Conservation (phyloP, 2,113 vertebrate genomes). For the Tachysurus vachellii region DNA sequence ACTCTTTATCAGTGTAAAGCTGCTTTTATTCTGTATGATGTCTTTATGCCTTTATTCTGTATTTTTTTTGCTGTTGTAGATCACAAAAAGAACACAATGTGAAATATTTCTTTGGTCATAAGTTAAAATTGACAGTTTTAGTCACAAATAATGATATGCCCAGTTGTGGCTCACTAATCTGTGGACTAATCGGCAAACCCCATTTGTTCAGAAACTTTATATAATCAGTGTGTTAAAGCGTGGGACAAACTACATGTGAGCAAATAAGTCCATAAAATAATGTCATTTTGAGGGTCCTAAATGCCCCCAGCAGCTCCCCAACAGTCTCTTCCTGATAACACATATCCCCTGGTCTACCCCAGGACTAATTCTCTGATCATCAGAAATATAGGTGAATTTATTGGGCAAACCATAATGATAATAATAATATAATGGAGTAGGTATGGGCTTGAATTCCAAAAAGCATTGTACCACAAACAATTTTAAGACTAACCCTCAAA, state of each 20-base stretch:
- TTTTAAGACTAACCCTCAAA: neutral
- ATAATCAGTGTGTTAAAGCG: neutral
- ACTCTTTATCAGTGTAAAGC: neutral
- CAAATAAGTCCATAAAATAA: neutral
- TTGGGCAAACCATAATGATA: neutral
- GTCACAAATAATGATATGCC: neutral
- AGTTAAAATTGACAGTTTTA: neutral
- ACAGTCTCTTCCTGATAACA: neutral
- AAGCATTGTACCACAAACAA: neutral
- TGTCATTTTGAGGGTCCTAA: neutral
- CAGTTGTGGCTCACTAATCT: neutral
- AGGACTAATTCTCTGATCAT: neutral
- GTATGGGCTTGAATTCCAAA: neutral
- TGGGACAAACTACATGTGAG: neutral
- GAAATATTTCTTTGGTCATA: neutral
- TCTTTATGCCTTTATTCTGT: neutral
- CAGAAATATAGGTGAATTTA: neutral
- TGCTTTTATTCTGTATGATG: neutral
- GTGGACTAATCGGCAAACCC: neutral
- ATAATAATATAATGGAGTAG: neutral
- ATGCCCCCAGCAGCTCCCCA: neutral
- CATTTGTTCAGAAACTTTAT: neutral
- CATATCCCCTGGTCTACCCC: neutral
- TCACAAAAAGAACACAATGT: neutral
- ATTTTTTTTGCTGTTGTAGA: neutral